Evolutionary conservation across 2,888 invertebrate species (phyloP).

Genomic region (Leptopterna dolabrata): DNA sequence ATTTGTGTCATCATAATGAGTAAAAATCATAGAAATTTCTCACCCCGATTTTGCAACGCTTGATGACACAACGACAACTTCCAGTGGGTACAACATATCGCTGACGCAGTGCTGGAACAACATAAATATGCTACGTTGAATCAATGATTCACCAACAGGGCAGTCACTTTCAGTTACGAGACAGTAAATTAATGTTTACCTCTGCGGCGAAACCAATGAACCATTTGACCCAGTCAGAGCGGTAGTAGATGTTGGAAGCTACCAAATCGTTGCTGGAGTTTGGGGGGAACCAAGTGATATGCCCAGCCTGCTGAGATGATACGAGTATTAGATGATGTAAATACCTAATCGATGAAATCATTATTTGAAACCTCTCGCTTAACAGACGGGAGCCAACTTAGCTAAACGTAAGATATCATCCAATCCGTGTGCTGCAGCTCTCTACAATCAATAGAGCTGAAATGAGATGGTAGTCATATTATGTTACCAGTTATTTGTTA

Average conservation of each 20-base stretch:
- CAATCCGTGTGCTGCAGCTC: too few relatives aligned
- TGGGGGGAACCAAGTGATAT: background rate
- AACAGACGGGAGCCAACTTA: too few relatives aligned
- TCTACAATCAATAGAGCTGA: too few relatives aligned
- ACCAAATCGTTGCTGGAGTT: background rate
- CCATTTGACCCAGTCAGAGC: background rate
- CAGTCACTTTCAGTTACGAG: too few relatives aligned
- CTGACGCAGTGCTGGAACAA: constrained; percentile 12
- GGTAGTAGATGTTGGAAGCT: background rate
- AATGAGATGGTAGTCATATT: too few relatives aligned
- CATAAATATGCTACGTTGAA: background rate
- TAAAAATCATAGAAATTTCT: background rate
- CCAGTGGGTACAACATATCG: background rate
- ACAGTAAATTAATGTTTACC: too few relatives aligned
- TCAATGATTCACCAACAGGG: too few relatives aligned
- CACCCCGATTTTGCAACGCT: constrained; percentile 13
- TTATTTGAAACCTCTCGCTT: too few relatives aligned
- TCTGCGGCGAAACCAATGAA: background rate
- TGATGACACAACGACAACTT: background rate
- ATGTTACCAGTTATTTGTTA: too few relatives aligned
- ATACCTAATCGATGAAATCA: too few relatives aligned
- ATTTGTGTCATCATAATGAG: too few relatives aligned
- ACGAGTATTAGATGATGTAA: background rate
- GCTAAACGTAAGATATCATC: too few relatives aligned
- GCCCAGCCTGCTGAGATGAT: constrained; percentile 17